Evolutionary conservation across 2,888 invertebrate species (phyloP).

Genomic region (Tortricodes alternella): DNA sequence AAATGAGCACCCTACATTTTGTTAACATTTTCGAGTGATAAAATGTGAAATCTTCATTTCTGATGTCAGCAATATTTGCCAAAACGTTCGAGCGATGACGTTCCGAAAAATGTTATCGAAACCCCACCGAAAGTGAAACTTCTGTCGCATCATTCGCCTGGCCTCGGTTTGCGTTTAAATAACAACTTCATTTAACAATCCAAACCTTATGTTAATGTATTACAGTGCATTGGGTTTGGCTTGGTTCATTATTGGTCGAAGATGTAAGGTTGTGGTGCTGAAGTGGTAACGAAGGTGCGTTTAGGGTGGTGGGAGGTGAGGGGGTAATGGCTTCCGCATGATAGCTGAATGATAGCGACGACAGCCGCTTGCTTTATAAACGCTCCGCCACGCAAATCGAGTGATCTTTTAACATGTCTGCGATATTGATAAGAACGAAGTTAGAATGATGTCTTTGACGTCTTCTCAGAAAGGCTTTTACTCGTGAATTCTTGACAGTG

Average conservation of each 20-base stretch:
- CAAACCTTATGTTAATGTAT: slow-evolving; percentile 1
- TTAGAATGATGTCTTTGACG: slow-evolving; percentile 19
- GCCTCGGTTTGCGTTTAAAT: slow-evolving; percentile 42
- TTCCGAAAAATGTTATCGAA: slow-evolving; percentile 23
- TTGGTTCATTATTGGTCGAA: slow-evolving; percentile 2
- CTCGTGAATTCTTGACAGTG: background rate
- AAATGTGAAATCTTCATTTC: slow-evolving; percentile 13
- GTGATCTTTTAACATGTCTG: slow-evolving; percentile 29
- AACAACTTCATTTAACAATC: slow-evolving; percentile 25
- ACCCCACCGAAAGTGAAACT: slow-evolving; percentile 50
- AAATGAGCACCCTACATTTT: background rate
- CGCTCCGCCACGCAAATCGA: slow-evolving; percentile 25
- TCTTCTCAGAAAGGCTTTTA: slow-evolving; percentile 6
- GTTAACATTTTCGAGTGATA: too few species aligned
- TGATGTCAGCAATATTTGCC: background rate
- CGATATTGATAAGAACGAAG: slow-evolving; percentile 23
- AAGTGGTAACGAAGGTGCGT: slow-evolving; percentile 29
- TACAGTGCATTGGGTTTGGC: slow-evolving; percentile 8
- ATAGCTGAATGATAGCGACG: slow-evolving; percentile 53
- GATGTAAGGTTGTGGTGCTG: slow-evolving; percentile 16
- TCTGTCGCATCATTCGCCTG: slow-evolving; percentile 52
- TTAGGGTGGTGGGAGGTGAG: slow-evolving; percentile 33
- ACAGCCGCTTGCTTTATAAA: slow-evolving; percentile 19
- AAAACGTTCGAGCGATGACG: slow-evolving; percentile 8
- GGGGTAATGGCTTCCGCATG: slow-evolving; percentile 62